Conservation (phyloP, 2,113 vertebrate species). For the Rutilus rutilus region DNA sequence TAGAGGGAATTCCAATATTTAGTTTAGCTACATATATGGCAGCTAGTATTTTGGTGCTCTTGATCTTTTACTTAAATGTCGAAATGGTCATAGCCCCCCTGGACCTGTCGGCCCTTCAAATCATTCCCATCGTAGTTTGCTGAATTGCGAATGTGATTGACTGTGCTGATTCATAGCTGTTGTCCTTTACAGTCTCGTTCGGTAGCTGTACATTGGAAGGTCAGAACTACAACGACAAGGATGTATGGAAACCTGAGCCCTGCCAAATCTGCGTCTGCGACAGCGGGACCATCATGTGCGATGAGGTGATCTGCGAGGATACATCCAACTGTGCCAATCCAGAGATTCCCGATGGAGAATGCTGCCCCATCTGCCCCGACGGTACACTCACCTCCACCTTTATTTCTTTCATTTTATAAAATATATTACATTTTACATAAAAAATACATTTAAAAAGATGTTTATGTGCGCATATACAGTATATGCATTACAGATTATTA, state of each 20-base stretch:
- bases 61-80: neutral
- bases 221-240: conserved; percentile 83
- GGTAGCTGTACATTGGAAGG: conserved; percentile 83
- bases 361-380: conserved; percentile 84
- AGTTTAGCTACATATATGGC: neutral
- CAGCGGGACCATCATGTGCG: conserved; percentile 85
- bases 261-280: conserved; percentile 94
- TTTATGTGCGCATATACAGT: neutral
- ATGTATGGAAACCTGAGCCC: conserved; percentile 92
- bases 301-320: conserved; percentile 87
- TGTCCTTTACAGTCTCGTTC: conserved; percentile 70
- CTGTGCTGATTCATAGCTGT: conserved; percentile 27
- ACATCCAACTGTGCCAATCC: conserved; percentile 81
- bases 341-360: conserved; percentile 80
- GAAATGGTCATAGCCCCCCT: neutral
- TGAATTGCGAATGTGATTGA: neutral
- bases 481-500: too few relatives aligned
- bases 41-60: neutral
- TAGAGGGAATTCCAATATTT: neutral
- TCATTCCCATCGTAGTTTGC: neutral
- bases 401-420: too few relatives aligned
- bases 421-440: too few relatives aligned
- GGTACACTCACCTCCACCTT: conserved; percentile 53
- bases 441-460: neutral
- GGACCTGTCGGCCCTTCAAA: neutral